A percentile compares a stretch with the other conserved stretches of the same genome.
These are phyloP conservation scores for Stichodactyla mertensii DNA, from an alignment of 64 coral and sea anemone genomes.

Conservation along the genomic window DNA sequence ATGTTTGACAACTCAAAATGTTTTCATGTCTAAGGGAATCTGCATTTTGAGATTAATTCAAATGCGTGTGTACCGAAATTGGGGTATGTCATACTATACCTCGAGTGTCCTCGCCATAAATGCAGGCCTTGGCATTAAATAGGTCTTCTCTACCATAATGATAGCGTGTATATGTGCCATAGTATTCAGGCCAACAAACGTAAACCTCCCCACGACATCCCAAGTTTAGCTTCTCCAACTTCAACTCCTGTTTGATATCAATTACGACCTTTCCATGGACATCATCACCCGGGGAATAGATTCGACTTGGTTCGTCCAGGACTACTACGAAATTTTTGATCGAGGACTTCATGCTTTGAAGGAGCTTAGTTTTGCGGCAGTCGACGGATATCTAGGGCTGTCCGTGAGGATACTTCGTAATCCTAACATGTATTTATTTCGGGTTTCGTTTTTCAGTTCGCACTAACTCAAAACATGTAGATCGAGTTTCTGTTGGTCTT, in stretches of 20 bases:
- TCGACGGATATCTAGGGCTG: too few species aligned
- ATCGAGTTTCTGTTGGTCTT: too few species aligned
- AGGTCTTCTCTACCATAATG: not conserved
- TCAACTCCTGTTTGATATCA: not conserved
- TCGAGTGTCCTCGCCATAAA: not conserved
- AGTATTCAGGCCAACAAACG: not conserved
- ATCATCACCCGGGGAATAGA: not conserved
- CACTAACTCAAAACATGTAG: too few species aligned
- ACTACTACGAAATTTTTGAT: not conserved
- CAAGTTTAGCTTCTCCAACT: not conserved
- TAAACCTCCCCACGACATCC: slow-evolving; percentile 1
- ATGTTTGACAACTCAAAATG: too few species aligned
- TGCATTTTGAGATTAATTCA: not conserved
- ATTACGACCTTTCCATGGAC: slow-evolving; percentile 1
- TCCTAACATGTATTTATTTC: too few species aligned
- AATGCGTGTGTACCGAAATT: not conserved
- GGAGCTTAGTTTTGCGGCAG: not conserved
- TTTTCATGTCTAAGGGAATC: too few species aligned
- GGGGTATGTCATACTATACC: not conserved
- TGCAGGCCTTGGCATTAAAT: not conserved
- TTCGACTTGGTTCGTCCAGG: not conserved
- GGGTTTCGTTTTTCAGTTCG: too few species aligned
- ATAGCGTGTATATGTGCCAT: not conserved
- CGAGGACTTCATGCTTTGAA: not conserved
- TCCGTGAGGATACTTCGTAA: too few species aligned